phyloP scores from a whole-genome alignment of 1,140 invertebrate genomes.

The Zaprionus nigranus region DNA sequence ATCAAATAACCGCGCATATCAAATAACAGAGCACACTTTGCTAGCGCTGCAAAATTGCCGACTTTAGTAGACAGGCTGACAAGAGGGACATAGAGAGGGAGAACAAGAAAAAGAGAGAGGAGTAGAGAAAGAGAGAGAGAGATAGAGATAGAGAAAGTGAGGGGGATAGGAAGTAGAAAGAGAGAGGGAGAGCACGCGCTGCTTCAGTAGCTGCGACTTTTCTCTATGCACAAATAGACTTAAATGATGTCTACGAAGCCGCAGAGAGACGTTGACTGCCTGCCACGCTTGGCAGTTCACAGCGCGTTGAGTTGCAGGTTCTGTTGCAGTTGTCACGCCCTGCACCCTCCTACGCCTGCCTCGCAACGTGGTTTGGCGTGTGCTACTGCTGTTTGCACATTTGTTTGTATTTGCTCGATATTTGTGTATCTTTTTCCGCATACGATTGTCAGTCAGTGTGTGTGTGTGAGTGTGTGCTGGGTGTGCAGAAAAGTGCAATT shows the following conservation, averaged over 20 bases:
- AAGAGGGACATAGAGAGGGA: conserved; percentile 6
- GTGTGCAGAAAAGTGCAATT: conserved; percentile 73
- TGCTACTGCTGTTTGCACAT: conserved; percentile 68
- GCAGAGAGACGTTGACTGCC: conserved; percentile 29
- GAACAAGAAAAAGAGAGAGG: conserved; percentile 2
- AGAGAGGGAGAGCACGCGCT: neutral
- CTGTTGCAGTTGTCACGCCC: conserved; percentile 5
- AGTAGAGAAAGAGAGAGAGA: neutral
- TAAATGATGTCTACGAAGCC: conserved; percentile 68
- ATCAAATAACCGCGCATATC: conserved; percentile 80
- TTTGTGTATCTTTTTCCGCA: conserved; percentile 68
- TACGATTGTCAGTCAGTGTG: conserved; percentile 29
- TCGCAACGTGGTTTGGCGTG: conserved; percentile 10
- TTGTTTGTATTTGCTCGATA: conserved; percentile 79
- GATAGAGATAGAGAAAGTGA: conserved; percentile 9
- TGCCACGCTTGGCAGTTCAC: conserved; percentile 18
- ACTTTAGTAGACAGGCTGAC: conserved; percentile 3
- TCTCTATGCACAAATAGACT: conserved; percentile 66
- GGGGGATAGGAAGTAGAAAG: neutral
- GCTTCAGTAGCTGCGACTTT: conserved; percentile 39
- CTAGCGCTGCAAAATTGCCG: conserved; percentile 63
- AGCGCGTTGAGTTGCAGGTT: conserved; percentile 10
- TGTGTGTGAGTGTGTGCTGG: conserved; percentile 14
- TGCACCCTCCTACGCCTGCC: neutral
- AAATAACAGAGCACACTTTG: conserved; percentile 76